These are phyloP conservation scores for Rhagophthalmus giganteus DNA, from an alignment of 2,888 invertebrate genomes.

Conservation along the genomic window DNA sequence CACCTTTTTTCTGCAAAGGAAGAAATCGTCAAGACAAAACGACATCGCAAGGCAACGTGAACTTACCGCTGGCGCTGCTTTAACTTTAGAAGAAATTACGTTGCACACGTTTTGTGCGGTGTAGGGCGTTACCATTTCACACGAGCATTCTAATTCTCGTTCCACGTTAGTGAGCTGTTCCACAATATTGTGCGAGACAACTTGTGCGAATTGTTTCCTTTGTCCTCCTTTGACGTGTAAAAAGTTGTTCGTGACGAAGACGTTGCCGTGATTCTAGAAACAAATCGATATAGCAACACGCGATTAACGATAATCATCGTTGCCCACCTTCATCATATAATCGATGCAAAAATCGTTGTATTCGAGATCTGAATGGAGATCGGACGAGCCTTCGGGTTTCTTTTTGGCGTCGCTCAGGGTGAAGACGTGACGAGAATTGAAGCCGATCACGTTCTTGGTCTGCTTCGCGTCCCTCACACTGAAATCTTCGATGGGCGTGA, in stretches of 20 bases:
- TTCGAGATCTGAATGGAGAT: constrained; percentile 61
- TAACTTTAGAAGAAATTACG: constrained; percentile 42
- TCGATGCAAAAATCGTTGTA: constrained; percentile 69
- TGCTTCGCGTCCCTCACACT: constrained; percentile 60
- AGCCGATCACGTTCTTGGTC: constrained; percentile 63
- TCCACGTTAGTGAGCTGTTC: constrained; percentile 52
- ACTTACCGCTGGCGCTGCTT: constrained; percentile 16
- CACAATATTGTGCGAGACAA: constrained; percentile 57
- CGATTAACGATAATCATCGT: constrained; percentile 27
- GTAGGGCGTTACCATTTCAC: constrained; percentile 40
- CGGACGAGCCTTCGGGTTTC: constrained; percentile 61
- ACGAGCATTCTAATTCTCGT: constrained; percentile 57
- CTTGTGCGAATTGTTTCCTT: constrained; percentile 65
- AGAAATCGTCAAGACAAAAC: neutral
- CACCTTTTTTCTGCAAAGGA: constrained; percentile 18
- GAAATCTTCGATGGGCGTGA: constrained; percentile 63
- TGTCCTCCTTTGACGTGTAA: constrained; percentile 58
- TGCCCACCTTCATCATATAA: constrained; percentile 63
- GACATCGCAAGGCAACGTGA: neutral
- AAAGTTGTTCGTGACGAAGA: constrained; percentile 68
- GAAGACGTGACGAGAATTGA: constrained; percentile 64
- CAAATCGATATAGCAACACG: neutral
- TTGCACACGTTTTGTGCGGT: constrained; percentile 45
- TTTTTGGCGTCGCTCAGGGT: constrained; percentile 67
- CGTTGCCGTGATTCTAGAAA: constrained; percentile 64